Evolutionary conservation across 2,888 invertebrate genomes (phyloP).

Genomic region (Morpho achilles): DNA sequence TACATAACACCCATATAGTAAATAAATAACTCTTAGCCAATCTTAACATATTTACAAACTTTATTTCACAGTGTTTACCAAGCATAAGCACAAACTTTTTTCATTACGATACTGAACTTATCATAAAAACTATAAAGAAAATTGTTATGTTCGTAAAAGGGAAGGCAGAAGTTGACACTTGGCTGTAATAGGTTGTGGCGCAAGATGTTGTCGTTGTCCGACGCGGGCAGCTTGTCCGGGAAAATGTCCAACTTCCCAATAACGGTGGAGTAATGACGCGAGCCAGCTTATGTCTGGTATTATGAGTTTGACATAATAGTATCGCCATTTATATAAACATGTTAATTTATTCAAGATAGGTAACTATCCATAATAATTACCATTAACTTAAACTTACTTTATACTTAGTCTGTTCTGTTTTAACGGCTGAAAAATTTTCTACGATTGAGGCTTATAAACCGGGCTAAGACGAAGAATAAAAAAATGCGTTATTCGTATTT

Average conservation of each 20-base stretch:
- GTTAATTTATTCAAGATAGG: no score
- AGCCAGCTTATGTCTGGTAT: constrained; percentile 52
- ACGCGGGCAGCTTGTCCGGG: constrained; percentile 46
- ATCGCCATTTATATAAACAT: constrained; percentile 4
- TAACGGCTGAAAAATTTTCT: no score
- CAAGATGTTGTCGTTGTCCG: constrained; percentile 67
- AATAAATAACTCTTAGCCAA: no score
- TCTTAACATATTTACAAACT: no score
- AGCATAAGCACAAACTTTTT: not conserved
- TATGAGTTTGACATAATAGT: constrained; percentile 31
- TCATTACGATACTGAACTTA: constrained; percentile 16
- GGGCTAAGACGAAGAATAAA: no score
- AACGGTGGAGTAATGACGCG: constrained; percentile 66
- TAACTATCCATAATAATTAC: no score
- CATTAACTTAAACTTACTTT: no score
- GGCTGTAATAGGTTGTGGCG: constrained; percentile 68
- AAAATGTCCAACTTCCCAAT: constrained; percentile 68
- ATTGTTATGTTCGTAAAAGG: constrained; percentile 17
- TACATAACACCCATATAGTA: no score
- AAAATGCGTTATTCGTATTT: no score
- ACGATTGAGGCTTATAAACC: no score
- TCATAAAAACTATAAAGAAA: constrained; percentile 20
- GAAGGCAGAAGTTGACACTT: constrained; percentile 47
- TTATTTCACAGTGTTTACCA: no score
- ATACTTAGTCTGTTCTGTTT: no score